Percentiles rank a stretch among this genome's conserved stretches.
Evolutionary conservation across 2,888 invertebrate genomes (phyloP).

Genomic region (Odontothrips loti): DNA sequence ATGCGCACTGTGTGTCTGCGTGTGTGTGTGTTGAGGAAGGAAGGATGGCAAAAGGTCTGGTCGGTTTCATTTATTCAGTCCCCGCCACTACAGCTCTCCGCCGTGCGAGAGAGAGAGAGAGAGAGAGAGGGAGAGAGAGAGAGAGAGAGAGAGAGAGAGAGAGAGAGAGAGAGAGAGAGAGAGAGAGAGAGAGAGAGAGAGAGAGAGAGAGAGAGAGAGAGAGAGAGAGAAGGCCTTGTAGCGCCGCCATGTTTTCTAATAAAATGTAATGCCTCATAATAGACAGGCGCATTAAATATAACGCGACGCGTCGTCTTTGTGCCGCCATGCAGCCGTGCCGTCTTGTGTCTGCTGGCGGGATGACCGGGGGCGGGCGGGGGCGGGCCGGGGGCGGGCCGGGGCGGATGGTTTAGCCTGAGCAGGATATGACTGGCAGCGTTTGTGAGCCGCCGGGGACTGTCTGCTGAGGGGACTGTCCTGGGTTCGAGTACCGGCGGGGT

Average conservation of each 20-base stretch:
- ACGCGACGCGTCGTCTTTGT: not conserved
- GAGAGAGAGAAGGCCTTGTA: not conserved
- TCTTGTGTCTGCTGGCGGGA: not conserved
- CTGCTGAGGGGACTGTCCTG: no score
- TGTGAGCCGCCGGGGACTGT: no score
- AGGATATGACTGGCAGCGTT: no score
- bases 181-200: not conserved
- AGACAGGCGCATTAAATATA: slow-evolving; percentile 20
- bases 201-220: not conserved
- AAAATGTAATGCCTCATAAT: slow-evolving; percentile 21
- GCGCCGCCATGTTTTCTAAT: slow-evolving; percentile 13
- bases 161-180: not conserved
- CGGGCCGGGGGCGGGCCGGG: not conserved
- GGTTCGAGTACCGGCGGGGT: no score
- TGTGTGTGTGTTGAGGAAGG: no score
- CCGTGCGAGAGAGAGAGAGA: not conserved
- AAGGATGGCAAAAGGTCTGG: no score
- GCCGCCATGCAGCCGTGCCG: not conserved
- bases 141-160: not conserved
- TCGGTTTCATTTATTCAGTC: no score
- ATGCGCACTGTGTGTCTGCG: no score
- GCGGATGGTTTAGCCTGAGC: no score
- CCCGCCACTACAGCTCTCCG: no score
- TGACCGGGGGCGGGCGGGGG: not conserved
- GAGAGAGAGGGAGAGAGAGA: not conserved